Evolutionary conservation across 1,140 invertebrate genomes (phyloP).

Genomic region (Drosophila parvula): DNA sequence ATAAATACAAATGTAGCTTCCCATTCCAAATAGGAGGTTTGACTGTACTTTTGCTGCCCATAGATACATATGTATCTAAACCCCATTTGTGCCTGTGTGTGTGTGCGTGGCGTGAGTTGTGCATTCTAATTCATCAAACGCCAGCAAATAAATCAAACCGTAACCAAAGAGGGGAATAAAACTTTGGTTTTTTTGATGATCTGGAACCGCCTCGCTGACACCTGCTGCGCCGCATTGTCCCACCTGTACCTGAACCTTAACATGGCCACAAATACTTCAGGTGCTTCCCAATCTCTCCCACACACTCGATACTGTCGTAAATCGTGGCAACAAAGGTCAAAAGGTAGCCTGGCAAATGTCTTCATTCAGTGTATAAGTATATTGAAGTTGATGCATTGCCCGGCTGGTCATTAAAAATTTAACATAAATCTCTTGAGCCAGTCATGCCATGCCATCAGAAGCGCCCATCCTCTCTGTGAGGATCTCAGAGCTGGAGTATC

Average conservation of each 20-base stretch:
- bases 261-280: conserved; percentile 7
- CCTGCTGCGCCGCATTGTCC: conserved; percentile 39
- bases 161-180: conserved; percentile 28
- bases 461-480: neutral
- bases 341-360: conserved; percentile 55
- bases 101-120: conserved; percentile 14
- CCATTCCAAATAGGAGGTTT: neutral
- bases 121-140: conserved; percentile 58
- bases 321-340: conserved; percentile 51
- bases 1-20: neutral
- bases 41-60: conserved; percentile 15
- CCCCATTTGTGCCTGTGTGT: conserved; percentile 16
- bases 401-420: conserved; percentile 64
- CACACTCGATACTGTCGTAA: conserved; percentile 13
- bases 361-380: conserved; percentile 40
- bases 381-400: conserved; percentile 64
- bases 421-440: conserved; percentile 67
- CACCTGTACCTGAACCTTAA: conserved; percentile 40
- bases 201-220: conserved; percentile 24
- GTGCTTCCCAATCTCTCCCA: conserved; percentile 35
- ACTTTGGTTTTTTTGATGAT: conserved; percentile 32
- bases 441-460: conserved; percentile 36
- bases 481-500: conserved; percentile 2
- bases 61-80: conserved; percentile 18
- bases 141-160: conserved; percentile 59